Percentiles rank a stretch among this genome's conserved stretches.
These are phyloP conservation scores for Sylvia borin DNA, from an alignment of 2,797 vertebrate species.

Conservation along the genomic window DNA sequence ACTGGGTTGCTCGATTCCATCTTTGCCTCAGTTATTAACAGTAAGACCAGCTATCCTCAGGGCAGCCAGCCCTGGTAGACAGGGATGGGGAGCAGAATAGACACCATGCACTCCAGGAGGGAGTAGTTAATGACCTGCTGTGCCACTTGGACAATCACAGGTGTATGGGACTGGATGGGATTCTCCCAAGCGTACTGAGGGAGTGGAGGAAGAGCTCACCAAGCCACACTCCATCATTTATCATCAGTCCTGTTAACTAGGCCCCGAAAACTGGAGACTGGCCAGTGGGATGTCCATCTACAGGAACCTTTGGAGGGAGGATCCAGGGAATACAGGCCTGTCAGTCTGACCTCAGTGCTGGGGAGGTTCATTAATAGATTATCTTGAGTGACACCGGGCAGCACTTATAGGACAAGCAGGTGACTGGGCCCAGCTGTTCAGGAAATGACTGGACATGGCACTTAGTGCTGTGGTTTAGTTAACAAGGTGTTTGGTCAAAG, in stretches of 20 bases:
- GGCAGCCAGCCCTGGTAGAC: background rate
- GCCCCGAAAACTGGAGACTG: background rate
- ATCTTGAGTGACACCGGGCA: background rate
- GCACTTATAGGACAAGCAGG: background rate
- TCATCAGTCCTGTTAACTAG: no score
- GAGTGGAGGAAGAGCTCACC: background rate
- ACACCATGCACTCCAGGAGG: no score
- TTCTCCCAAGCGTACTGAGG: background rate
- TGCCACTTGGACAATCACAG: background rate
- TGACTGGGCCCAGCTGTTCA: background rate
- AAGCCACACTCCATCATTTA: no score
- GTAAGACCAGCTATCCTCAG: background rate
- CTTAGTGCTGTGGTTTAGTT: background rate
- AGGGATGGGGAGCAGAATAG: background rate
- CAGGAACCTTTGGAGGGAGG: background rate
- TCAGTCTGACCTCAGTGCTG: background rate
- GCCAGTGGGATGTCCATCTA: background rate
- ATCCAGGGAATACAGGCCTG: background rate
- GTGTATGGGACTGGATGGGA: no score
- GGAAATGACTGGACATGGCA: background rate
- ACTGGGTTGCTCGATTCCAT: background rate
- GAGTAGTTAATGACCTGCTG: background rate
- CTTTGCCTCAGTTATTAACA: background rate
- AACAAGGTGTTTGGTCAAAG: background rate
- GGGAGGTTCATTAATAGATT: no score